Evolutionary conservation across 2,113 vertebrate genomes (phyloP).

Genomic region (Hemibagrus wyckioides): DNA sequence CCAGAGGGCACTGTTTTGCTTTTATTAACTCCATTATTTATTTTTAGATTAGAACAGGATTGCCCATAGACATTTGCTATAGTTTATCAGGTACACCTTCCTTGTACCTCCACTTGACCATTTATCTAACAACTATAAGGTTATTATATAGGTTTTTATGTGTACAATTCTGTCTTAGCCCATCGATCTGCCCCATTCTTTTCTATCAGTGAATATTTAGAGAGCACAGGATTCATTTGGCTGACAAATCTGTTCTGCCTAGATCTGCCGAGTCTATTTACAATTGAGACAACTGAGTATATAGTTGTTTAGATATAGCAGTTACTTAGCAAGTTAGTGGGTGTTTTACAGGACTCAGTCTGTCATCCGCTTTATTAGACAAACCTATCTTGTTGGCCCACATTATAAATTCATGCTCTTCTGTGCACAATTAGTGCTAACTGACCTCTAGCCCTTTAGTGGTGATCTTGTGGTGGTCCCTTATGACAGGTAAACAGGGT

Average conservation of each 20-base stretch:
- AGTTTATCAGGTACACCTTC: not conserved
- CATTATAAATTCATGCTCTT: not conserved
- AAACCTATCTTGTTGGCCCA: not conserved
- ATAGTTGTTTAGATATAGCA: not conserved
- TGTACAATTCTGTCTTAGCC: not conserved
- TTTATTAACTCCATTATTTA: not conserved
- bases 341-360: not conserved
- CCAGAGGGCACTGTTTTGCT: slow-evolving; percentile 14
- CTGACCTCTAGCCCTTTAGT: not conserved
- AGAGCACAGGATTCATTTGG: not conserved
- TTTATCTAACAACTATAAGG: not conserved
- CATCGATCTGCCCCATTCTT: not conserved
- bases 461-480: not conserved
- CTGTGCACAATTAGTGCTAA: not conserved
- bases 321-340: not conserved
- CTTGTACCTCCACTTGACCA: not conserved
- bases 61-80: not conserved
- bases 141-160: not conserved
- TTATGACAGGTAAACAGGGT: not conserved
- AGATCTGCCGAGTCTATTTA: not conserved
- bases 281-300: not conserved
- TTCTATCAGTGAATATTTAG: not conserved
- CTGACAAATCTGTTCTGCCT: not conserved
- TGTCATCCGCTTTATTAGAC: not conserved
- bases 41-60: not conserved